Percentiles rank a stretch among this genome's conserved stretches.
phyloP scores from a whole-genome alignment of 2,113 vertebrate genomes.

The Henicopernis longicauda region DNA sequence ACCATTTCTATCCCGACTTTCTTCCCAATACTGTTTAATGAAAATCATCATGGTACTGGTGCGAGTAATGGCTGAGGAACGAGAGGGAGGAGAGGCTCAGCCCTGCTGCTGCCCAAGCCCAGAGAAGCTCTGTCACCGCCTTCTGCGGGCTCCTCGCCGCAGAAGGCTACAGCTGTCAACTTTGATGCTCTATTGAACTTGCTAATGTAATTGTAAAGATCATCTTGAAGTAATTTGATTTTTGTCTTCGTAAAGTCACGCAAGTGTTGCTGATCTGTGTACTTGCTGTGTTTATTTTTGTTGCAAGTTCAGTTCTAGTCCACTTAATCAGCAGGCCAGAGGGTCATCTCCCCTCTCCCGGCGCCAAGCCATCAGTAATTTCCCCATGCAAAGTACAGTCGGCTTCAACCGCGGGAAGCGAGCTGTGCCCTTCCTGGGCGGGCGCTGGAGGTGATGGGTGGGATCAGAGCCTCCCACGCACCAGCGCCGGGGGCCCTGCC shows the following conservation, averaged over 20 bases:
- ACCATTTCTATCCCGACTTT: not conserved
- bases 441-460: not conserved
- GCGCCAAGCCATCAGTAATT: not conserved
- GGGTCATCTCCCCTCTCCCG: not conserved
- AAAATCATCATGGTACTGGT: not conserved
- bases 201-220: constrained; percentile 44
- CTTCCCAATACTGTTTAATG: not conserved
- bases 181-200: constrained; percentile 53
- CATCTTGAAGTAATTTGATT: constrained; percentile 64
- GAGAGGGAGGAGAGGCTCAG: not conserved
- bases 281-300: constrained; percentile 56
- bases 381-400: not conserved
- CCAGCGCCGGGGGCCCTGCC: not conserved
- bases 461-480: not conserved
- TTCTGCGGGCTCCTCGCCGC: not conserved
- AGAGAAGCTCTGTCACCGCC: not conserved
- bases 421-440: not conserved
- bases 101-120: not conserved
- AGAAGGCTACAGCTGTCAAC: constrained; percentile 38
- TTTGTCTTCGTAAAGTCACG: constrained; percentile 44
- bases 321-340: constrained; percentile 36
- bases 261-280: constrained; percentile 57
- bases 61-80: not conserved
- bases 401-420: accelerated
- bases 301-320: constrained; percentile 62